Base-by-base conservation (phyloP, 2,113 vertebrate genomes). In the Azemiops feae region DNA sequence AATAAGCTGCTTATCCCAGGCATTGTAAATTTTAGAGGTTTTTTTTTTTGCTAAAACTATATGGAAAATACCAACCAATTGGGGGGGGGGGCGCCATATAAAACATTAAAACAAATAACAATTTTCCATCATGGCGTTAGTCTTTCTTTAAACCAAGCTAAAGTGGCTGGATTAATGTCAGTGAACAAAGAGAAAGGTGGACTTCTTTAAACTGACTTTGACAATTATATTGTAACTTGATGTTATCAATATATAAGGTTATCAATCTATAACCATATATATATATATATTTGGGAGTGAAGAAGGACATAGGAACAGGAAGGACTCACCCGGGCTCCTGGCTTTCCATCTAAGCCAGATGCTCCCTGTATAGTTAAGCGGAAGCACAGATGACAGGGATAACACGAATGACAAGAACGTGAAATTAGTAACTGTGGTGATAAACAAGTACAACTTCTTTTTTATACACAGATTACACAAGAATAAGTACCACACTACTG, bases 331-430 rank as follows among this genome's bases (percentile, higher is more conserved):
- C 98, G 98, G 98, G 98, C 97, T 99, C 99, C 99, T 97, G 98
- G 99, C 99, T 99, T 99, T 97, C 99, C 99, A 97, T 99, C 99
- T 98, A 99, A 99, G 99, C 99, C 99, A 98, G 99, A 99, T 97
- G 99, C 99, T 98, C 99, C 99, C 99, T 99, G 98, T 97, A 97
- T 97, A 98, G 98, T 99, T 98, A 98, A 97, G 97, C 96, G 97
- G 96, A 98, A 95, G 96, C 97, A 97, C 97, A 97, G 97, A 97
- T 98, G 98, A 98, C 96, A 98, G 97, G 98, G 98, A 94, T 98
- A 86, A 98, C 97, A 99, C 98, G 96, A 98, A 98, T 98, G 98
- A 99, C 98, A 99, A 99, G 98, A 98, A 99, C 97, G 98, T 96
- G 98, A 98, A 97, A 99, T 99, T 99, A 99, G 99, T 99, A 98